Conservation (phyloP, 2,888 invertebrate species). For the Drepana falcataria region DNA sequence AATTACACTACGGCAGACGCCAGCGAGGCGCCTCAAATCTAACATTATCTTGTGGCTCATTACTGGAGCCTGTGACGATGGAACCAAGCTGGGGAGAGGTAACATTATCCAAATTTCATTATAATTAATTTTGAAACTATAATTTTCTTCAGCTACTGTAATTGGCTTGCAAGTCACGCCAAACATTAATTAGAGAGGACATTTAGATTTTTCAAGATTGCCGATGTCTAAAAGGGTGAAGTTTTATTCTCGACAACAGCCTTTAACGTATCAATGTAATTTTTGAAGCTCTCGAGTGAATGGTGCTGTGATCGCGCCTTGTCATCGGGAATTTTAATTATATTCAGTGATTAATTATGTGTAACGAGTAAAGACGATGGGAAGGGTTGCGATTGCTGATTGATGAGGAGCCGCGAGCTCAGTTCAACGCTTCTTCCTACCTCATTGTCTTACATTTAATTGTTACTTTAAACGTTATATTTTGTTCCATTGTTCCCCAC, state of each 20-base stretch:
- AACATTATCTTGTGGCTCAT: conserved; percentile 60
- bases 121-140: conserved; percentile 3
- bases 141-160: conserved; percentile 1
- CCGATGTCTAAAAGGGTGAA: conserved; percentile 32
- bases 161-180: conserved; percentile 28
- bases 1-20: conserved; percentile 67
- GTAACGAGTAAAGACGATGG: conserved; percentile 55
- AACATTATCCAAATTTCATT: conserved; percentile 4
- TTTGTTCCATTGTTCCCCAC: conserved; percentile 62
- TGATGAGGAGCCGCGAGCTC: conserved; percentile 60
- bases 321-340: conserved; percentile 77
- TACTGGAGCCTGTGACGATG: conserved; percentile 38
- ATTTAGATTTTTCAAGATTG: conserved; percentile 7
- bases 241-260: conserved; percentile 29
- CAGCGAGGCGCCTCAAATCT: conserved; percentile 61
- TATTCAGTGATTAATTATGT: conserved; percentile 74
- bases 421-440: conserved; percentile 45
- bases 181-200: conserved; percentile 26
- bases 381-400: conserved; percentile 59
- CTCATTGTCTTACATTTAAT: conserved; percentile 68
- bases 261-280: conserved; percentile 35
- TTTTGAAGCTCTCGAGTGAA: conserved; percentile 33
- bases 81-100: conserved; percentile 10
- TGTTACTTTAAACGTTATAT: conserved; percentile 68
- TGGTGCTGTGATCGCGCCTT: conserved; percentile 59